Evolutionary conservation across 2,113 vertebrate species (phyloP).

Genomic region (Myrmecophaga tridactyla): DNA sequence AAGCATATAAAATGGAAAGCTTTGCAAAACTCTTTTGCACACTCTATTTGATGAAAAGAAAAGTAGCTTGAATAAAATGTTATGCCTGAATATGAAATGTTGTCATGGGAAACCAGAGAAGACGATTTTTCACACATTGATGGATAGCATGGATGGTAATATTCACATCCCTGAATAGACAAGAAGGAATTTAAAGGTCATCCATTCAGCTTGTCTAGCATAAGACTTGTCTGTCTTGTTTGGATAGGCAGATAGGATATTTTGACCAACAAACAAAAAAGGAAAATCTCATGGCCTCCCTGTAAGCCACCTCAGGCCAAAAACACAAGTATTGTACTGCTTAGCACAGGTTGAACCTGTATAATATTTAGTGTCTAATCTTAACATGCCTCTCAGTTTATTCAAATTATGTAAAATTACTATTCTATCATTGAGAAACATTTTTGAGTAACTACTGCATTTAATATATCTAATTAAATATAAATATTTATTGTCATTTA

Average conservation of each 20-base stretch:
- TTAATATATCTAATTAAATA: background rate
- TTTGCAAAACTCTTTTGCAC: constrained; percentile 17
- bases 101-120: constrained; percentile 19
- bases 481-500: no score
- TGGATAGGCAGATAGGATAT: background rate
- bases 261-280: background rate
- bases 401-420: background rate
- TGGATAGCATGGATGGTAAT: background rate
- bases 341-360: background rate
- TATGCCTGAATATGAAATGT: constrained; percentile 9
- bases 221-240: background rate
- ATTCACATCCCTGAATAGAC: background rate
- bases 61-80: constrained; percentile 54
- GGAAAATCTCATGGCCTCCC: background rate
- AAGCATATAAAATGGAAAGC: constrained; percentile 49
- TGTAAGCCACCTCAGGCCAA: background rate
- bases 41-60: constrained; percentile 20
- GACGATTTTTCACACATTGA: background rate
- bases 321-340: background rate
- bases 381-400: background rate
- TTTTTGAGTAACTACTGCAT: background rate
- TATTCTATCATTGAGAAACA: background rate
- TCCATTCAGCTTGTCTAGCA: background rate
- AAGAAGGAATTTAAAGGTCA: background rate
- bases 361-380: background rate